Percentiles rank a stretch among this genome's conserved stretches.
phyloP scores from a whole-genome alignment of 2,888 invertebrate species.

The Meloe dianella region DNA sequence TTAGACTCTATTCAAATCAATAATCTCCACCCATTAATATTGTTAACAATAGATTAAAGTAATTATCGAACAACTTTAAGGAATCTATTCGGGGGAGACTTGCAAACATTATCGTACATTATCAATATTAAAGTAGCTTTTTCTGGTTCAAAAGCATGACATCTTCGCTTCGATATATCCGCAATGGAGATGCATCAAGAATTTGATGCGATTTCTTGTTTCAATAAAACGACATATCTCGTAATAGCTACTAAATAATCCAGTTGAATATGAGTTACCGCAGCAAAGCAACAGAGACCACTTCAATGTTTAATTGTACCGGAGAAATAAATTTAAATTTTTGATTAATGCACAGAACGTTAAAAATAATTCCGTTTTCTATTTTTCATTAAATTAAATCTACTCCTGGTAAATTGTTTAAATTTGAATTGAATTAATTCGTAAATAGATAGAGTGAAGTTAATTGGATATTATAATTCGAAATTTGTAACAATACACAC shows the following conservation, averaged over 20 bases:
- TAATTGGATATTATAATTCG: background rate
- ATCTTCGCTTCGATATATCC: too few species aligned
- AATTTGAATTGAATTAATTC: background rate
- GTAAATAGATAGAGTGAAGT: background rate
- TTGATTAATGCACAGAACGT: background rate
- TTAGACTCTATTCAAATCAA: background rate
- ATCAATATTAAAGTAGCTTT: background rate
- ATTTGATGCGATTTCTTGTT: background rate
- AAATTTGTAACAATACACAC: background rate
- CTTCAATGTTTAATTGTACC: background rate
- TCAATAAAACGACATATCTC: too few species aligned
- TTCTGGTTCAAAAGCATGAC: too few species aligned
- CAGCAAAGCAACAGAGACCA: background rate
- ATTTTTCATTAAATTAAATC: background rate
- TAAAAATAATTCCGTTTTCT: background rate
- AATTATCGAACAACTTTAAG: background rate
- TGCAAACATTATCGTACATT: background rate
- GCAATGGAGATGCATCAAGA: too few species aligned
- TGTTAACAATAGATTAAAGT: conserved; percentile 2
- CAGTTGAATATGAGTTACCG: background rate
- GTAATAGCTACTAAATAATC: background rate
- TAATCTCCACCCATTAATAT: background rate
- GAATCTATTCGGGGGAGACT: background rate
- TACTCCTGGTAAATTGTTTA: background rate
- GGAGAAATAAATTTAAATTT: background rate